Conservation (phyloP, 2,797 vertebrate genomes). For the Pempheris klunzingeri region DNA sequence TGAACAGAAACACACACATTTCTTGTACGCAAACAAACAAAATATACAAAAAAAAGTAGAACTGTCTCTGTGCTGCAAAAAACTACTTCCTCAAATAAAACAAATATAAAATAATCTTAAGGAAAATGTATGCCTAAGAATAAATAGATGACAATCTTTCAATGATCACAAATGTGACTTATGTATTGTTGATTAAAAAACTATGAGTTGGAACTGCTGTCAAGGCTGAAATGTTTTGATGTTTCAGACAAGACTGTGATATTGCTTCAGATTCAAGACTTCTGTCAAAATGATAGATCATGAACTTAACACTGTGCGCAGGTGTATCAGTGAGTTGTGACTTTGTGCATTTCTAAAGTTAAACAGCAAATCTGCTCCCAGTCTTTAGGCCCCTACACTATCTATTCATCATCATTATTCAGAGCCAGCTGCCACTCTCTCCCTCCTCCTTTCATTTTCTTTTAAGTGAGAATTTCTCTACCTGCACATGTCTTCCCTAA, state of each 20-base stretch:
- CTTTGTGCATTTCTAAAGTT: constrained; percentile 55
- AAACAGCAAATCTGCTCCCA: constrained; percentile 40
- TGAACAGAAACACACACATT: constrained; percentile 19
- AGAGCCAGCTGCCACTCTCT: constrained; percentile 23
- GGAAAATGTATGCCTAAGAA: background rate
- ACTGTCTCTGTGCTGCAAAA: background rate
- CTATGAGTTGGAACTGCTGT: no score
- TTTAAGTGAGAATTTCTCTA: constrained; percentile 19
- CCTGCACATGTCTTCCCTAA: constrained; percentile 37
- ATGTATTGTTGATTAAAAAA: constrained; percentile 10
- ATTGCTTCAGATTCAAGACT: constrained; percentile 47
- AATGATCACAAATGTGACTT: background rate
- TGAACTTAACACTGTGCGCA: constrained; percentile 41
- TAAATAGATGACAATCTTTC: background rate
- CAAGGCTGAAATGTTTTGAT: no score
- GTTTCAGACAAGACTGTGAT: constrained; percentile 25
- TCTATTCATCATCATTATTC: constrained; percentile 59
- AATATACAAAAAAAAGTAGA: background rate
- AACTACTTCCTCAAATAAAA: constrained; percentile 1
- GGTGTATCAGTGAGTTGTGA: constrained; percentile 44
- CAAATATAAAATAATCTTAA: background rate
- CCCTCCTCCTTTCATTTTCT: constrained; percentile 21
- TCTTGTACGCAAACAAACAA: background rate
- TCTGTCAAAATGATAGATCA: constrained; percentile 48
- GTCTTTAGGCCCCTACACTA: constrained; percentile 31